Conservation (phyloP, 35 echinoderm and acorn worm species). For the Chiridota heheva region DNA sequence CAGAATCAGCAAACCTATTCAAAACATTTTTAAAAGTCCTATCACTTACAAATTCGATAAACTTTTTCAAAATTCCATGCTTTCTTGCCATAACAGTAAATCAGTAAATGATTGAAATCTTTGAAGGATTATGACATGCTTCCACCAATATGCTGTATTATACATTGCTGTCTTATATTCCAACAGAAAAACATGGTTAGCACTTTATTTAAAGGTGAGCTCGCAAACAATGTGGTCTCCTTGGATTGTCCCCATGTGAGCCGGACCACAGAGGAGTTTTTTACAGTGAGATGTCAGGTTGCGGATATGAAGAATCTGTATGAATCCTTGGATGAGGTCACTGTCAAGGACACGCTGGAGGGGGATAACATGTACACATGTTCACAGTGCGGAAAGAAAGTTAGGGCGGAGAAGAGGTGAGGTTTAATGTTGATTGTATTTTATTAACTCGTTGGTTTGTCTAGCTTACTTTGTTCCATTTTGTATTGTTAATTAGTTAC, state of each 20-base stretch:
- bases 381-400: conserved; percentile 88
- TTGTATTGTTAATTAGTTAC: too few species aligned
- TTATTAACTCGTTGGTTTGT: too few species aligned
- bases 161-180: conserved; percentile 1
- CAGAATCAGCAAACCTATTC: too few species aligned
- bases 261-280: conserved; percentile 74
- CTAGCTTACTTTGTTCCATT: too few species aligned
- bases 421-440: too few species aligned
- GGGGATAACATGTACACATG: conserved; percentile 96
- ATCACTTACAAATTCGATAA: not conserved
- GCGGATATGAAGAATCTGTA: conserved; percentile 95
- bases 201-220: conserved; percentile 76
- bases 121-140: not conserved
- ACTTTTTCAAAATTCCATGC: not conserved
- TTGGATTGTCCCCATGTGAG: conserved; percentile 87
- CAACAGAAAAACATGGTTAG: conserved; percentile 70
- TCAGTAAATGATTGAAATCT: not conserved
- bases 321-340: conserved; percentile 89
- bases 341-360: conserved; percentile 82
- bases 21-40: too few species aligned
- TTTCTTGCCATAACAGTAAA: not conserved
- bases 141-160: not conserved
- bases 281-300: conserved; percentile 74
- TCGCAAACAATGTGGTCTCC: conserved; percentile 87
- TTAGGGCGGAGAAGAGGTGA: conserved; percentile 87